These are phyloP conservation scores for Coboldia fuscipes DNA, from an alignment of 1,140 invertebrate species.

Conservation along the genomic window DNA sequence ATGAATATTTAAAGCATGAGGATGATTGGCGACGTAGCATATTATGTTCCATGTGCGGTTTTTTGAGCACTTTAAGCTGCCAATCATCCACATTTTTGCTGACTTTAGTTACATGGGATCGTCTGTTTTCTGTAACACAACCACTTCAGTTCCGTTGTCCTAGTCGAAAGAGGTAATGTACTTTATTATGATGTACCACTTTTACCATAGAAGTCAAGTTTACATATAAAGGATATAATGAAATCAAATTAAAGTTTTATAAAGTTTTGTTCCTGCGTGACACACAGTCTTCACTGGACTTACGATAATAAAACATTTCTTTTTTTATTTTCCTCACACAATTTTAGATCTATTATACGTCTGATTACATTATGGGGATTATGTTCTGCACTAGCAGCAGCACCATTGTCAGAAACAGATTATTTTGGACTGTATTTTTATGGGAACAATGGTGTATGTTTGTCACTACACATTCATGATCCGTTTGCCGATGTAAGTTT, in stretches of 20 bases:
- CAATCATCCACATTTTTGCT: slow-evolving; percentile 40
- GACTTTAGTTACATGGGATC: slow-evolving; percentile 36
- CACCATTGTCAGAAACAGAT: slow-evolving; percentile 23
- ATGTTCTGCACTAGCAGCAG: slow-evolving; percentile 23
- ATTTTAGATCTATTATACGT: slow-evolving; percentile 16
- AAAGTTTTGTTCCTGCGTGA: not conserved
- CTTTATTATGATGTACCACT: not conserved
- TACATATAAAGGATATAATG: no score
- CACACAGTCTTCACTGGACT: not conserved
- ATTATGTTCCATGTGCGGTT: slow-evolving; percentile 30
- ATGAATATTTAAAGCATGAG: slow-evolving; percentile 32
- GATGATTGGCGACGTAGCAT: slow-evolving; percentile 32
- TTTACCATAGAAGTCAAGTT: not conserved
- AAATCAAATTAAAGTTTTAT: no score
- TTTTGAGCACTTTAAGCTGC: slow-evolving; percentile 41
- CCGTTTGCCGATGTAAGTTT: slow-evolving; percentile 26
- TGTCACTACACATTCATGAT: slow-evolving; percentile 38
- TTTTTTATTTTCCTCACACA: not conserved
- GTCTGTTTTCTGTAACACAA: slow-evolving; percentile 34
- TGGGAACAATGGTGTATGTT: slow-evolving; percentile 34
- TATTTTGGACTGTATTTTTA: slow-evolving; percentile 33
- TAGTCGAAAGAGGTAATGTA: slow-evolving; percentile 11
- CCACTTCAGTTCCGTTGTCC: slow-evolving; percentile 24
- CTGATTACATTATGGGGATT: slow-evolving; percentile 28
- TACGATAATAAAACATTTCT: not conserved